Base-by-base conservation (phyloP, 2,797 vertebrate genomes). In the Diplodus sargus region DNA sequence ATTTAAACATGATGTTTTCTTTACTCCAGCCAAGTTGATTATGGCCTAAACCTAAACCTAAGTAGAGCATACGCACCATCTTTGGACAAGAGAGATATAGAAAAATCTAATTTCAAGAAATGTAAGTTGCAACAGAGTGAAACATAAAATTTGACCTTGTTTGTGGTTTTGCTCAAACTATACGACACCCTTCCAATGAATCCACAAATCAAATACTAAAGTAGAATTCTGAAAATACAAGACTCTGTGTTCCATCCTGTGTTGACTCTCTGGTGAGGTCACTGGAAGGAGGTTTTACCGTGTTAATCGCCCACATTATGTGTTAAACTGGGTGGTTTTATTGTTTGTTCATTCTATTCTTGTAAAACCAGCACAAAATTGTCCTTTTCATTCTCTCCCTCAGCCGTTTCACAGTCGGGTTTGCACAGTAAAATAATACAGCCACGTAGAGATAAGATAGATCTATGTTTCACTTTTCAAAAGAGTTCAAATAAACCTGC, bases 401-500 rank as follows among this genome's bases (percentile, higher is more conserved):
- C 39, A 25, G 20, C 18, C 25, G 62, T 82, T 80, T 86, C 48
- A 85, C 59, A 79, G 64, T 77, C 60, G 48, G 56, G 73, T 89
- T 85, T 76, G 39, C 47, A 63, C 70, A 76, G 84, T 79, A 80
- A 90, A 89, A 79, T 72, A 76, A 84, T 73, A 79, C 34, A 70
- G 53, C 69, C 56, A 18, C 5, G 60, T 18, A 63, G 68, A 68
- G 89, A 91, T 86, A 90, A 83, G 78, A 25, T 78, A 81, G 68
- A 89, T 87, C 79, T 78, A 61, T 78, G 65, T 87, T 87, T 89
- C 74, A 85, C 74, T 87, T 78, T 87, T 89, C 81, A 85, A 85
- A 87, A 76, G 57, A 87, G 70, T 85, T 88, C 62, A 93, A 92
- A 93, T 93, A 93, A 93, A 91, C 81, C 90, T 92, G 86, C 85